Percentiles rank a stretch among this genome's conserved stretches.
These are phyloP conservation scores for Eublepharis macularius DNA, from an alignment of 2,113 vertebrate genomes.

Conservation along the genomic window DNA sequence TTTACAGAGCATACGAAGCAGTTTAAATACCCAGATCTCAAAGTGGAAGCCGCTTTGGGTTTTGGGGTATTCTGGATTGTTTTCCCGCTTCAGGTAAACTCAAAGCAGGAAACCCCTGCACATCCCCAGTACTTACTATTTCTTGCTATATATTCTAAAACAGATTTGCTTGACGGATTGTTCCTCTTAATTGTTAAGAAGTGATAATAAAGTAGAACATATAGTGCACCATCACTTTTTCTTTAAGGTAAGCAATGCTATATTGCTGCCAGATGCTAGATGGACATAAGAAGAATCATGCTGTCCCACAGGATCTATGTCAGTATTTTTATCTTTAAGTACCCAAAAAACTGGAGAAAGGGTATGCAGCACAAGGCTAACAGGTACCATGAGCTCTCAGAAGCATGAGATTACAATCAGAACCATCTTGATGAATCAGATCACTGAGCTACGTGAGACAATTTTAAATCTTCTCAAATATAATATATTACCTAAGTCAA, in stretches of 20 bases:
- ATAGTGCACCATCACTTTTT: background rate
- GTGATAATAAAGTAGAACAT: background rate
- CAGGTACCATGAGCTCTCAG: background rate
- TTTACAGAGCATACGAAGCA: too few species aligned
- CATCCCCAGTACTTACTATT: too few species aligned
- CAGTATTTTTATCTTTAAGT: background rate
- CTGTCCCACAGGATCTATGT: background rate
- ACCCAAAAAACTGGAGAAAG: background rate
- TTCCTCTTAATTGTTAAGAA: slow-evolving; percentile 5
- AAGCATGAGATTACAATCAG: background rate
- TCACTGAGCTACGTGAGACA: background rate
- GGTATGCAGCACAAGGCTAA: background rate
- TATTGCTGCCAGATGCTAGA: background rate
- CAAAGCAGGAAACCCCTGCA: too few species aligned
- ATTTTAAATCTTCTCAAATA: background rate
- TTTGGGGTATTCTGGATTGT: too few species aligned
- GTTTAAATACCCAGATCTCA: too few species aligned
- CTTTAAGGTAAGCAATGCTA: background rate
- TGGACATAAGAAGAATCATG: background rate
- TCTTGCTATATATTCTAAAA: background rate
- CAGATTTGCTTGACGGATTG: slow-evolving; percentile 1
- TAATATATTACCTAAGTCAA: background rate
- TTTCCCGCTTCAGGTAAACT: too few species aligned
- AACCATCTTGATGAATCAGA: background rate
- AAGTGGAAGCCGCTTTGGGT: too few species aligned